Evolutionary conservation across 2,888 invertebrate genomes (phyloP), one percentile per base, ranked within the genome.

Genomic region (Itoplectis maculator): DNA sequence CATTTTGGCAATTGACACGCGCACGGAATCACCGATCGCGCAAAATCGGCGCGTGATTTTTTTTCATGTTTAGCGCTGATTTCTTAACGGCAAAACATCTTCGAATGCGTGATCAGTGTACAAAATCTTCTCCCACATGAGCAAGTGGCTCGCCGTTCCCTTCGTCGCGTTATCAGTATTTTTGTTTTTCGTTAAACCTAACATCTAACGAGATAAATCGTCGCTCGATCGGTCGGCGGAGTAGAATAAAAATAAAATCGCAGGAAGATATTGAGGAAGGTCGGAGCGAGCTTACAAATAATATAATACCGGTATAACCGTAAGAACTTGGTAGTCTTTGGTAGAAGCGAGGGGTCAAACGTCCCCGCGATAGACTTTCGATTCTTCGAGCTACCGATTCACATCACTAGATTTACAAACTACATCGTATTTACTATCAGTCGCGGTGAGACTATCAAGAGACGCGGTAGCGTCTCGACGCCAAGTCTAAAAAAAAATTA

Each of bases 1-100:
- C 63, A 75, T 88, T 90, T 88, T 89, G 88, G 88, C 90, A 89
- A 89, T 89, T 82, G 87, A 85, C 86, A 86, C 87, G 87, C 65
- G 69, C 63, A 20, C 51, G 65, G 72, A 51, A 45, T 20, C 59
- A 66, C 59, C 54, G 47, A 51, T 40, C 37, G 72, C 72, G 42
- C 35, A 29, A 63, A 73, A 51, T 54, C 65, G 15, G 23, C 68
- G 47, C 61, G 56, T 68, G n/a, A n/a, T 73, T 45, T 70, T 29
- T 29, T 29, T 54, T 40, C 35, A n/a, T 66, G 15, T 56, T 3
- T 68, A 45, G 42, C 42, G 5, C 29, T 29, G 18, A 65, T 18
- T 13, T 40, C 9, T 63, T 35, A 35, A 56, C n/a, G n/a, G 35
- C n/a, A 61, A 42, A 5, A 63, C 11, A 42, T 23, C 49, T 13